Evolutionary conservation across 1,140 invertebrate genomes (phyloP), one percentile per base, ranked within the genome.

Genomic region (Tenebrio molitor): DNA sequence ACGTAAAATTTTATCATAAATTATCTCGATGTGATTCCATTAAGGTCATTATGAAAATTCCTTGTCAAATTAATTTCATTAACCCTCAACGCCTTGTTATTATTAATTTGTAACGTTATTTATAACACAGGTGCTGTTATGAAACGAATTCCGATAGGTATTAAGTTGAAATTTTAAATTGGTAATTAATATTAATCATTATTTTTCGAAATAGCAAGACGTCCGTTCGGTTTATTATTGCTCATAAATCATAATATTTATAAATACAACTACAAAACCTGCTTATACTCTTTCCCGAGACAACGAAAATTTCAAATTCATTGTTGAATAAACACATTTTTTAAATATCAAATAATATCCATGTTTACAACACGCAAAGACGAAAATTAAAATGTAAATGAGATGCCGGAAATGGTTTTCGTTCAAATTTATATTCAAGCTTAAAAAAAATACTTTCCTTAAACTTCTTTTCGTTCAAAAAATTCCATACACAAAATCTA

Each of bases 61-160:
- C 46, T 14, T 53, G 50, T 58, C 50, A 58, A 58, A 33, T 58
- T 58, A 58, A 58, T 58, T 53, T 58, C 50, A 58, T 58, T 58
- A 58, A 33, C 50, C 50, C 50, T 58, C 50, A 58, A 58, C 50
- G 50, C 50, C 46, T 58, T 58, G 50, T 33, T 58, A 25, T 50
- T 50, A 50, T 29, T 58, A 58, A 58, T 58, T 58, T 58, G 50
- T 14, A n/a, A 25, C 10, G 21, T 53, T 53, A 58, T 58, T 58
- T 58, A 58, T 58, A 58, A 58, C 50, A 58, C 50, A 25, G 46
- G 21, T 10, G 42, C 16, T 46, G 42, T 46, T 46, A 17, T 46
- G 42, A 46, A 46, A 46, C 16, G 16, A 46, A 46, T 46, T 46
- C 50, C 23, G 15, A 58, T 12, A 53, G 21, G 21, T 25, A 53